Conservation (phyloP, 2,797 vertebrate species). For the Pseudocheirus occidentalis region DNA sequence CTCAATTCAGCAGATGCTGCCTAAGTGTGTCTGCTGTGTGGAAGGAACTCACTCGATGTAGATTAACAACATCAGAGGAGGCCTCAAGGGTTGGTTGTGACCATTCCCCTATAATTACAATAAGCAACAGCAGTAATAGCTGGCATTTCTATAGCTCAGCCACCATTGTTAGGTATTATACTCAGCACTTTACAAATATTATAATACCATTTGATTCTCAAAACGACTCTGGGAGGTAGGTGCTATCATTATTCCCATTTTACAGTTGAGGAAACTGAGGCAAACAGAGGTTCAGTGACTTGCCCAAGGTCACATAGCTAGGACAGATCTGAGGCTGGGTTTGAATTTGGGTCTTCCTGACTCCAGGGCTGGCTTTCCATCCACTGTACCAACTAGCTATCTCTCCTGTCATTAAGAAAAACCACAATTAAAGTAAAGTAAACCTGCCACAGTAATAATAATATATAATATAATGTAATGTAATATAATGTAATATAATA, state of each 20-base stretch:
- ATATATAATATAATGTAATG: background rate
- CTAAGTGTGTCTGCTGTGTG: background rate
- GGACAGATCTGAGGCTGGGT: background rate
- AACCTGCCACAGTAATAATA: background rate
- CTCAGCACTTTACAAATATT: background rate
- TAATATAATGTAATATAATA: no score
- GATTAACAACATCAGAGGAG: background rate
- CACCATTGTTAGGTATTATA: background rate
- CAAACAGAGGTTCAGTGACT: background rate
- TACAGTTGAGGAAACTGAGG: background rate
- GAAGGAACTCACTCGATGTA: background rate
- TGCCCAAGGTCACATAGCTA: background rate
- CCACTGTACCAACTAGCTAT: background rate
- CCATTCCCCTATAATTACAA: background rate
- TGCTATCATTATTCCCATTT: background rate
- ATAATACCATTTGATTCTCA: background rate
- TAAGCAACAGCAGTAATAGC: background rate
- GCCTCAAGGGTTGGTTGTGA: background rate
- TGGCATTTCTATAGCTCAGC: background rate
- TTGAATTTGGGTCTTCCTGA: background rate
- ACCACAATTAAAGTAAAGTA: background rate
- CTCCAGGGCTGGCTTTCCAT: background rate
- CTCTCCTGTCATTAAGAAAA: background rate
- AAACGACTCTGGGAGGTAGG: background rate
- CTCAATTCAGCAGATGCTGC: background rate